These are phyloP conservation scores for Triplophysa tibetana DNA, from an alignment of 2,113 vertebrate genomes.

Conservation along the genomic window DNA sequence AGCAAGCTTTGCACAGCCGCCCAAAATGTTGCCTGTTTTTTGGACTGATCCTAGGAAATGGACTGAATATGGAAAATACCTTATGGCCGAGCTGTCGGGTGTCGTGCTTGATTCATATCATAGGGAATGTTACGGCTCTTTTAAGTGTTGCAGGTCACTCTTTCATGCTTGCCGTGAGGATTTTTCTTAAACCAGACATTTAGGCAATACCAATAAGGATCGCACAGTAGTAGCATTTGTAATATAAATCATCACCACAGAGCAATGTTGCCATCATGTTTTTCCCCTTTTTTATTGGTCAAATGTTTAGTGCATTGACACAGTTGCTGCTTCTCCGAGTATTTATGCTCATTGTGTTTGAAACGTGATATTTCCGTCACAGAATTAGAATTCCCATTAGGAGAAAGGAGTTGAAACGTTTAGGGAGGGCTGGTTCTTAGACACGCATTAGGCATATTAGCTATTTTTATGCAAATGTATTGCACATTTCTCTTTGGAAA, in stretches of 20 bases:
- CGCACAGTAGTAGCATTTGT: conserved; percentile 40
- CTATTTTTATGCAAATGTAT: conserved; percentile 43
- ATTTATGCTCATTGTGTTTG: conserved; percentile 23
- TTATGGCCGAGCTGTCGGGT: conserved; percentile 30
- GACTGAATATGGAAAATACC: conserved; percentile 34
- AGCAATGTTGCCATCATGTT: conserved; percentile 22
- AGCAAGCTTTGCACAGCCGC: conserved; percentile 70
- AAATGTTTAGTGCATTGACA: conserved; percentile 30
- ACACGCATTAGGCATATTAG: neutral
- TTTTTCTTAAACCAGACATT: conserved; percentile 15
- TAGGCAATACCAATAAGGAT: conserved; percentile 38
- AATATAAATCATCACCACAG: conserved; percentile 31
- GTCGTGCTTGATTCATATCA: conserved; percentile 28
- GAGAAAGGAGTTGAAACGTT: conserved; percentile 11
- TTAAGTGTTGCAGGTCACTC: conserved; percentile 30
- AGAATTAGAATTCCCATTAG: conserved; percentile 12
- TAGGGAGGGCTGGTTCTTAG: conserved; percentile 24
- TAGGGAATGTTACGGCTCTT: conserved; percentile 37
- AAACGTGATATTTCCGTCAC: conserved; percentile 26
- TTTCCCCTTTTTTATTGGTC: neutral
- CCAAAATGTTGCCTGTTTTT: conserved; percentile 32
- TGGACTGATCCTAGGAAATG: conserved; percentile 45
- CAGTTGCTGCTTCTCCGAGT: conserved; percentile 41
- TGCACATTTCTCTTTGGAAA: conserved; percentile 48
- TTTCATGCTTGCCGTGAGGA: conserved; percentile 3